Percentiles rank a stretch among this genome's conserved stretches.
phyloP scores from a whole-genome alignment of 2,888 invertebrate species.

The Busseola fusca region DNA sequence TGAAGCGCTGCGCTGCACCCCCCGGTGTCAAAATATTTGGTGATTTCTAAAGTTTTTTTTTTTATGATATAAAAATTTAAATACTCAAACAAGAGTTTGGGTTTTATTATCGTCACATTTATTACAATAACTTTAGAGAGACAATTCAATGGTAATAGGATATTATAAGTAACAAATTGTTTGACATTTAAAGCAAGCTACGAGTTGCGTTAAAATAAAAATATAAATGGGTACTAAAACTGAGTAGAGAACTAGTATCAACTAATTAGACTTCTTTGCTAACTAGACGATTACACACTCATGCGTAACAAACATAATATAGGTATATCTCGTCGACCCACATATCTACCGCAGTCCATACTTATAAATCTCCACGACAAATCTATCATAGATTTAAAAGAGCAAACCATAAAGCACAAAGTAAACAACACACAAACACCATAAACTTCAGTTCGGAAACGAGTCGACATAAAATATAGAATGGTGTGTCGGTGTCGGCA shows the following conservation, averaged over 20 bases:
- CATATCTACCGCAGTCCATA: background rate
- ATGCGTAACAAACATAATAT: background rate
- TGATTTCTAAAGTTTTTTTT: background rate
- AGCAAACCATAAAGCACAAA: constrained; percentile 4
- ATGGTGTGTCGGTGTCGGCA: constrained; percentile 7
- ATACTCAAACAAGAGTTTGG: background rate
- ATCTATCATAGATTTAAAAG: background rate
- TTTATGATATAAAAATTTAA: background rate
- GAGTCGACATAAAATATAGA: constrained; percentile 1
- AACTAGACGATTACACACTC: background rate
- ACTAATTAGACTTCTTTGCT: background rate
- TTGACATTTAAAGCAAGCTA: background rate
- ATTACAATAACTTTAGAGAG: background rate
- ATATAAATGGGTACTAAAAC: background rate
- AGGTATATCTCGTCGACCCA: background rate
- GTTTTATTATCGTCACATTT: background rate
- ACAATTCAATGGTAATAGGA: background rate
- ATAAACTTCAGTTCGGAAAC: constrained; percentile 24
- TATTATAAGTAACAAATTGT: background rate
- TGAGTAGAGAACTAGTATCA: background rate
- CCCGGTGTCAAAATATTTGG: background rate
- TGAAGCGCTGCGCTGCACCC: constrained; percentile 8
- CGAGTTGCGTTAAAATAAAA: background rate
- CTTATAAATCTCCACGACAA: background rate
- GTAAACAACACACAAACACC: background rate